Base-by-base conservation (phyloP, 2,888 invertebrate genomes). In the Liopterus haemorrhoidalis region DNA sequence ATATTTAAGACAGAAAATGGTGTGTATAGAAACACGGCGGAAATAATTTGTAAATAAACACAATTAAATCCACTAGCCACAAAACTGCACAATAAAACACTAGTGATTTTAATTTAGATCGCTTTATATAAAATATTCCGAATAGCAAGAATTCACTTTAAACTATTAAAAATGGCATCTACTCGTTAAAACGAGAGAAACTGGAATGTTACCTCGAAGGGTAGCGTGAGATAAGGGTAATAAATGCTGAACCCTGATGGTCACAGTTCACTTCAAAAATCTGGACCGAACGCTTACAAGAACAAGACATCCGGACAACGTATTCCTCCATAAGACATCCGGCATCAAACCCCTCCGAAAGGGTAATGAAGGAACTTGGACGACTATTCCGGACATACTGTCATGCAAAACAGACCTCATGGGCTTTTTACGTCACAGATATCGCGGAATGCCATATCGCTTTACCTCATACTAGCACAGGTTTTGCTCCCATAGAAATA, bases 221-320 rank as follows among this genome's bases (percentile, higher is more conserved):
- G n/a, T n/a, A n/a, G n/a, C n/a, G n/a, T n/a, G n/a, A n/a, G n/a
- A n/a, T n/a, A n/a, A n/a, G n/a, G n/a, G n/a, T n/a, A n/a, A n/a
- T n/a, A n/a, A 6, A 43, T 50, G 12, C 25, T 51, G 11, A 45
- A 31, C 11, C 35, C 44, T 24, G 44, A 48, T 28, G 40, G 48
- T 8, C 44, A 20, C 44, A 44, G 15, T 48, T 48, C 19, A 48
- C 44, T 2, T 11, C 40, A 6, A 27, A 27, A 18, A 16, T 25
- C 11, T 48, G 44, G 44, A 12, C 15, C 21, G 14, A 44, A 9
- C 20, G 18, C 2, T 20, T 44, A 8, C 25, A 19, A 20, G 12
- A 16, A 3, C 21, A 19, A 8, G 35, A 19, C 8, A 45, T 45
- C 4, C 28, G 28, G 11, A 15, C 11, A 12, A 33, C 33, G 5